phyloP scores from a whole-genome alignment of 2,113 vertebrate species.

The Ceyx cyanopectus region DNA sequence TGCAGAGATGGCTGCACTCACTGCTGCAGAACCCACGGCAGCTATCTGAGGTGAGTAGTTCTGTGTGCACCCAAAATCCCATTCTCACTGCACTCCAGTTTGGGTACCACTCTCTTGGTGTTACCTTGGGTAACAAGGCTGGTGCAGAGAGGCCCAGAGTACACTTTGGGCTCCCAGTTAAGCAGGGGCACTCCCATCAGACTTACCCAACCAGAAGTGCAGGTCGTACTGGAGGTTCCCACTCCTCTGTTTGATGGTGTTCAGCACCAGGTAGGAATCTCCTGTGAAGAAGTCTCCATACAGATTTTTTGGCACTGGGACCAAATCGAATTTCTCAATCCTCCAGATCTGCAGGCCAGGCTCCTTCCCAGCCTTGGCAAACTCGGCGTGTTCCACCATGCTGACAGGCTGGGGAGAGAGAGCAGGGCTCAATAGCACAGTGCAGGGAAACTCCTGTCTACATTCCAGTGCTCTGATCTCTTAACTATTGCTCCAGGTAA shows the following conservation, averaged over 20 bases:
- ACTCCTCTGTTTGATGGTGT: conserved; percentile 90
- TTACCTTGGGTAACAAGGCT: background rate
- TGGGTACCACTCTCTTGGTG: background rate
- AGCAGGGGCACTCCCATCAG: background rate
- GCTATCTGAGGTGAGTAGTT: background rate
- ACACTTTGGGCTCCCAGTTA: background rate
- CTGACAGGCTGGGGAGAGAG: conserved; percentile 73
- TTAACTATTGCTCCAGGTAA: background rate
- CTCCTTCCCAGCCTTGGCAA: conserved; percentile 88
- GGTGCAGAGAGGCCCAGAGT: background rate
- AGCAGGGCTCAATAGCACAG: background rate
- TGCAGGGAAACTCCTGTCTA: background rate
- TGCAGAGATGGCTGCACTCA: background rate
- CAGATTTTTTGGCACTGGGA: conserved; percentile 89
- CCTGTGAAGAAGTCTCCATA: conserved; percentile 94
- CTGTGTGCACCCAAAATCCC: background rate
- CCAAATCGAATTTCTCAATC: conserved; percentile 94
- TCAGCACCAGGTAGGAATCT: conserved; percentile 93
- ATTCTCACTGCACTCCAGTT: background rate
- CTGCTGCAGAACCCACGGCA: background rate
- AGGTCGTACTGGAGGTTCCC: conserved; percentile 94
- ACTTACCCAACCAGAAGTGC: conserved; percentile 96
- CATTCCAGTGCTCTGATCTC: background rate
- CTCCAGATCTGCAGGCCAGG: conserved; percentile 97
- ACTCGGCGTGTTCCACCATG: conserved; percentile 94